Percentiles rank a stretch among this genome's conserved stretches.
Conservation (phyloP, 2,888 invertebrate species). For the Luperina nickerlii region DNA sequence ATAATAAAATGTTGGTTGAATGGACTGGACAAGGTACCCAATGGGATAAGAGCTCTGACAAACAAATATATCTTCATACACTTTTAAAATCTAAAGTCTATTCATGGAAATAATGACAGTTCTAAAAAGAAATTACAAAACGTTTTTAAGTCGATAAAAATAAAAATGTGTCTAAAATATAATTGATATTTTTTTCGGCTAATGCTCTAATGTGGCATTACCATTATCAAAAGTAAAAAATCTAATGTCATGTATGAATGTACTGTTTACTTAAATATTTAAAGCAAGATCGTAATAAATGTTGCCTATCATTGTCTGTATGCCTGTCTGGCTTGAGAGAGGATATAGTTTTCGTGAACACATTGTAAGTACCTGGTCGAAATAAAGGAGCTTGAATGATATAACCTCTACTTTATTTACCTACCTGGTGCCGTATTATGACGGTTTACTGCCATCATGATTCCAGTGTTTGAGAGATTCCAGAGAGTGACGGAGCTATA, state of each 20-base stretch:
- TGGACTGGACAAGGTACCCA: slow-evolving; percentile 59
- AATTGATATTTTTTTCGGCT: slow-evolving; percentile 11
- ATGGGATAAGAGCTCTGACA: slow-evolving; percentile 23
- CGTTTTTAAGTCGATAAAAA: neutral
- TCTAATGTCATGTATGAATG: slow-evolving; percentile 12
- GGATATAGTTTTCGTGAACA: slow-evolving; percentile 55
- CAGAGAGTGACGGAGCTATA: too few relatives aligned
- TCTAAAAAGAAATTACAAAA: neutral
- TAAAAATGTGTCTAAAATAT: neutral
- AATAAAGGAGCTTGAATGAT: slow-evolving; percentile 88
- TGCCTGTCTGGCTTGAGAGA: slow-evolving; percentile 49
- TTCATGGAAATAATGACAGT: neutral
- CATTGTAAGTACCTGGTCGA: slow-evolving; percentile 78
- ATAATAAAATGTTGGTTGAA: slow-evolving; percentile 61
- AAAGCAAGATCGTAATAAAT: slow-evolving; percentile 35
- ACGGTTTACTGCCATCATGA: too few relatives aligned
- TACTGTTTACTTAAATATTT: slow-evolving; percentile 37
- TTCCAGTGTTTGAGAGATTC: too few relatives aligned
- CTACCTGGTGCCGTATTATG: neutral
- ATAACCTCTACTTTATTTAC: slow-evolving; percentile 28
- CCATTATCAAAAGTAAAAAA: slow-evolving; percentile 34
- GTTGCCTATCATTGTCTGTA: slow-evolving; percentile 50
- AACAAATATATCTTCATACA: neutral
- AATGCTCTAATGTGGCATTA: slow-evolving; percentile 32
- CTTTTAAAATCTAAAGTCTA: slow-evolving; percentile 1